Base-by-base conservation (phyloP, 2,113 vertebrate species). In the Chloebia gouldiae region DNA sequence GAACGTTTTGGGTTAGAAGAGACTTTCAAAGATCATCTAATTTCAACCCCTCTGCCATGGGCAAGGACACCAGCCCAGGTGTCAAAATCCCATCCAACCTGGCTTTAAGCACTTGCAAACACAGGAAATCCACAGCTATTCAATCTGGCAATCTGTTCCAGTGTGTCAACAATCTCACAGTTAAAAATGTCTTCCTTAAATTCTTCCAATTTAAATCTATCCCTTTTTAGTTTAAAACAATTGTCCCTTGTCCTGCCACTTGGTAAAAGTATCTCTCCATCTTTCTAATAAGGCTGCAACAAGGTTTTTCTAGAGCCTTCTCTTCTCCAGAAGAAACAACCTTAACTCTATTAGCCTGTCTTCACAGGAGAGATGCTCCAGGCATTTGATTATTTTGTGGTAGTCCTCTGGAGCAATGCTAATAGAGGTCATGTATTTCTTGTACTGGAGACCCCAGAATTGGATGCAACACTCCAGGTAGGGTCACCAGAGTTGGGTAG, bases 91-190 rank as follows among this genome's bases (percentile, higher is more conserved):
- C 19, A 37, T 24, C 19, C 25, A 39, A 2, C 15, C 54, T 73
- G 56, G 3, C 7, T 56, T 65, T 57, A 37, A 65, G 39, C 8
- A 21, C 14, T 63, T 50, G 11, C 33, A 80, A 13, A 10, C 5
- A 37, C 0, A 0, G 7, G 19, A 2, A 37, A 63, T 21, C 14
- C 31, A 44, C 14, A 76, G 7, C 8, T 49, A 27, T 54, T 63
- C 11, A 35, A 5, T 35, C 21, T 35, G 23, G 23, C 28, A 76
- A 33, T 11, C 4, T 37, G 7, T 40, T 79, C 13, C 25, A 63
- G 1, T 37, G 24, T 30, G 27, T 75, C 7, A 81, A 39, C 5
- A 25, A 37, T 8, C n/a, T 49, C 47, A 70, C 2, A 24, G 19
- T 8, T 8, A 71, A 87, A 83, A 79, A 31, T 23, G 28, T 73